Evolutionary conservation across 2,797 vertebrate genomes (phyloP), one percentile per base, ranked within the genome.

Genomic region (Fringilla coelebs): DNA sequence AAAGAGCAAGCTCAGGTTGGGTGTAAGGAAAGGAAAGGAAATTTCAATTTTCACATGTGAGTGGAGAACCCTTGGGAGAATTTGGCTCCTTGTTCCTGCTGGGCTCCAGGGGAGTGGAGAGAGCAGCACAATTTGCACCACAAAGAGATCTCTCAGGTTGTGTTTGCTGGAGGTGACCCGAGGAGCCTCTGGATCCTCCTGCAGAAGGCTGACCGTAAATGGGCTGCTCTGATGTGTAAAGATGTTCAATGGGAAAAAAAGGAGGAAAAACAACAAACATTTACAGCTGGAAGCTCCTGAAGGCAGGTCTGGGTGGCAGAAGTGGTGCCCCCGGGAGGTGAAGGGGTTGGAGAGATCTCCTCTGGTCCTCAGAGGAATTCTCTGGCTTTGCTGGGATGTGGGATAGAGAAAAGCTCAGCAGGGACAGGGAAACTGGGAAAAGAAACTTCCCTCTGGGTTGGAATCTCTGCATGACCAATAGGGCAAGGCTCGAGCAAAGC

Each of bases 11-110:
- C 20, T 36, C 1, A 34, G 66, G 28, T 22, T 3, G 55, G 49
- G 31, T 2, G 18, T 6, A 10, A 54, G 0, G 2, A 26, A 10
- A 15, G 61, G 4, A 57, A 79, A 54, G 29, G 32, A 25, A 2
- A 5, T n/a, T 62, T 52, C 24, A 8, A 45, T 32, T 81, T 65
- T 31, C 51, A 13, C 3, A 0, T 2, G 3, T 0, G 2, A 32
- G 34, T 7, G 63, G 43, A 72, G 66, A 84, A 75, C 21, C 67
- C 90, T 80, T 34, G 58, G 61, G 87, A 75, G 78, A 61, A 31
- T 19, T 19, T 25, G 40, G 13, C 45, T 60, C 21, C 21, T 38
- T 9, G 11, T 2, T 78, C 45, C 61, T 41, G 41, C 79, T 76
- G 28, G 36, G 63, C 32, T 51, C 6, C 13, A 36, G 48, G 11